Evolutionary conservation across 2,888 invertebrate species (phyloP).

Genomic region (Caprella mutica): DNA sequence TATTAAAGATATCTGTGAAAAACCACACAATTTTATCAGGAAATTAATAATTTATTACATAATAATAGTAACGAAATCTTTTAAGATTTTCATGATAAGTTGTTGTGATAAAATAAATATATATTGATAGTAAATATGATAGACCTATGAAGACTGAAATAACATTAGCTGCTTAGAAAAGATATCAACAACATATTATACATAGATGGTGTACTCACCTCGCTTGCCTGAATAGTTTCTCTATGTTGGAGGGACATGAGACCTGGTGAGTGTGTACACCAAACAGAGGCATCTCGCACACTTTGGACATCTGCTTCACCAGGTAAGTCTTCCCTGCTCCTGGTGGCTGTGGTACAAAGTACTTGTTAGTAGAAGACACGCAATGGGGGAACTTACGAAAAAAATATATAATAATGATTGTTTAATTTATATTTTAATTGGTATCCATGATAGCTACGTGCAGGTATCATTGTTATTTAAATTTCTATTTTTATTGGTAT

Average conservation of each 20-base stretch:
- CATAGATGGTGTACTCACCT: conserved; percentile 6
- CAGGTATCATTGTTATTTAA: background rate
- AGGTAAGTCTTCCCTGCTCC: conserved; percentile 33
- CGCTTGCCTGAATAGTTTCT: conserved; percentile 29
- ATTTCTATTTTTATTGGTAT: too few relatives aligned
- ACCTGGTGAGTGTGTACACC: conserved; percentile 33
- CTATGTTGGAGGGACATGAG: conserved; percentile 15
- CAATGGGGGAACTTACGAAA: background rate
- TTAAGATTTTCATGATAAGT: too few relatives aligned
- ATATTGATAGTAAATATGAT: too few relatives aligned
- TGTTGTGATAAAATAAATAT: too few relatives aligned
- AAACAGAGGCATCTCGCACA: conserved; percentile 33
- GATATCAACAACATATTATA: too few relatives aligned
- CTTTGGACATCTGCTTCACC: conserved; percentile 34
- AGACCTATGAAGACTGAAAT: too few relatives aligned
- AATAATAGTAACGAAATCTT: too few relatives aligned
- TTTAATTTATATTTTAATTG: background rate
- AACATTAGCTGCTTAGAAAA: too few relatives aligned
- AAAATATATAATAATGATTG: background rate
- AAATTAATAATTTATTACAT: too few relatives aligned
- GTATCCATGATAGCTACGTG: background rate
- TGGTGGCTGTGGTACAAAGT: conserved; percentile 21
- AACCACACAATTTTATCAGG: too few relatives aligned
- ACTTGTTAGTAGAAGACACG: background rate
- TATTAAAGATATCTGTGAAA: too few relatives aligned